Conservation (phyloP, 2,113 vertebrate species). For the Butorides virescens region DNA sequence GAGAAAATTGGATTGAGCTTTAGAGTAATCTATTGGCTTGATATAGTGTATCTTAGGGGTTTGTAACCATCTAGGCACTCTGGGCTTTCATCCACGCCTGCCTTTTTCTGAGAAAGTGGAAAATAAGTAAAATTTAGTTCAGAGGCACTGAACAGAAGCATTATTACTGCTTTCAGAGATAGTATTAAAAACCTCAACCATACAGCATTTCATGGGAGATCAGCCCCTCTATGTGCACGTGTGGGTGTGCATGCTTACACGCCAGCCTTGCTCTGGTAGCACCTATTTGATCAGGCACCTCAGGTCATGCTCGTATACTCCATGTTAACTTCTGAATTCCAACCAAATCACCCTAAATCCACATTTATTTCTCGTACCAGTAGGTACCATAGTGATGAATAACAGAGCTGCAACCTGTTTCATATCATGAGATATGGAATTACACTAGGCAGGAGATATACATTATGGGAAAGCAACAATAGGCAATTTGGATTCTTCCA, state of each 20-base stretch:
- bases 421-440: neutral
- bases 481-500: neutral
- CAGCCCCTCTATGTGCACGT: neutral
- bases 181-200: neutral
- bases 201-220: neutral
- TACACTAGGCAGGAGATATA: neutral
- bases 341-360: neutral
- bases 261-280: neutral
- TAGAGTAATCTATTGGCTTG: neutral
- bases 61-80: neutral
- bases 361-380: neutral
- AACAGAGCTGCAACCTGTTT: neutral
- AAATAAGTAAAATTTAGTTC: neutral
- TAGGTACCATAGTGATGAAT: neutral
- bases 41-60: neutral
- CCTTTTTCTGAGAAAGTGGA: neutral
- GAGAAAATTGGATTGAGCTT: neutral
- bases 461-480: neutral
- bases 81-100: neutral
- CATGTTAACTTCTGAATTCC: neutral
- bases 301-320: neutral
- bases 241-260: neutral
- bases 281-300: neutral
- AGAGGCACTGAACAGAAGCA: neutral
- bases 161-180: neutral